A percentile compares a stretch with the other conserved stretches of the same genome.
Evolutionary conservation across 2,797 vertebrate genomes (phyloP).

Genomic region (Limnodromus scolopaceus): DNA sequence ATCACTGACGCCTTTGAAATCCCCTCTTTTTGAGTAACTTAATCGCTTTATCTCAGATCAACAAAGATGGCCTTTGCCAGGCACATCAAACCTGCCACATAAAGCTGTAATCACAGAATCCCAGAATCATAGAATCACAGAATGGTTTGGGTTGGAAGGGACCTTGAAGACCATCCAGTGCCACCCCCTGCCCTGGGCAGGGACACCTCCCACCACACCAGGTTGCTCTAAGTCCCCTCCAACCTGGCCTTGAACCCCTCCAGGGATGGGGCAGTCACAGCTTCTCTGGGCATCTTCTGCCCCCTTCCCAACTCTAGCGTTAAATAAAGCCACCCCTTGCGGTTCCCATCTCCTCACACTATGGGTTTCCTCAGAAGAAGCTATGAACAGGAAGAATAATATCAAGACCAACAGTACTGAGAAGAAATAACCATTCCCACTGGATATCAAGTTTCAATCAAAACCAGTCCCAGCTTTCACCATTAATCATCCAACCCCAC

Average conservation of each 20-base stretch:
- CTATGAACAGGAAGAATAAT: background rate
- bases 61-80: background rate
- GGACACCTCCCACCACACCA: background rate
- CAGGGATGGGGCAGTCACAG: background rate
- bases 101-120: background rate
- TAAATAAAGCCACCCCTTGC: rapidly evolving
- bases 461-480: background rate
- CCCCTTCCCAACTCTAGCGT: background rate
- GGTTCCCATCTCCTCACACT: rapidly evolving
- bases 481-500: background rate
- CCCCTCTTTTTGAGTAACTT: background rate
- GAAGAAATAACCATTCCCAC: background rate
- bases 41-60: background rate
- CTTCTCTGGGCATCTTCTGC: background rate
- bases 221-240: background rate
- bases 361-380: background rate
- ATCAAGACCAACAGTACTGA: background rate
- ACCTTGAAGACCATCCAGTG: background rate
- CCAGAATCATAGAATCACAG: background rate
- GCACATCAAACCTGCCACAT: background rate
- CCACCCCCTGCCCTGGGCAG: background rate
- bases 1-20: too few species aligned
- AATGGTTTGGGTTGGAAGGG: background rate
- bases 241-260: background rate
- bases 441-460: background rate